These are phyloP conservation scores for Mus spicilegus DNA, from an alignment of 2,113 vertebrate species.

Conservation along the genomic window DNA sequence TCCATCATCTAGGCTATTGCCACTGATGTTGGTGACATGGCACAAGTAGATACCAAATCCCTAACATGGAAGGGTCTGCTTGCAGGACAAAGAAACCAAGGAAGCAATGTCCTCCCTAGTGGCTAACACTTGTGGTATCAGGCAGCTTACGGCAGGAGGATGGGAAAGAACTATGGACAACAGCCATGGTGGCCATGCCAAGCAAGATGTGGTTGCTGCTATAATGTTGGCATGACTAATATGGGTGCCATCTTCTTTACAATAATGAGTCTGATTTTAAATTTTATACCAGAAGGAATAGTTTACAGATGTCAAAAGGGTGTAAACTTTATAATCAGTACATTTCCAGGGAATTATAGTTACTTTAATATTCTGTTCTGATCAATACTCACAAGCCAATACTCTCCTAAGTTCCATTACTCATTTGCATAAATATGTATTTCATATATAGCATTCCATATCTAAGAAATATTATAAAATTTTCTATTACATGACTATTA, in stretches of 20 bases:
- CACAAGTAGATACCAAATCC: background rate
- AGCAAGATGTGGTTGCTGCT: background rate
- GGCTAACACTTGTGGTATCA: background rate
- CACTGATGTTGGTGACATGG: background rate
- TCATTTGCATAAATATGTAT: background rate
- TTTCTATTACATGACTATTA: background rate
- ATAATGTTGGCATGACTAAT: background rate
- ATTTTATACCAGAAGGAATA: background rate
- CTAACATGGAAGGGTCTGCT: background rate
- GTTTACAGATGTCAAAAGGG: conserved; percentile 1
- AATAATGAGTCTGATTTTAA: conserved; percentile 29
- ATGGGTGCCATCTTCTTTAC: background rate
- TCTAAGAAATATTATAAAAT: conserved; percentile 6
- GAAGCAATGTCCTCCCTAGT: background rate
- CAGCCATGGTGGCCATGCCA: background rate
- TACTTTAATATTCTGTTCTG: background rate
- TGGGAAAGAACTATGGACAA: no score
- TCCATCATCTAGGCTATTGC: background rate
- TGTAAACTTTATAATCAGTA: conserved; percentile 9
- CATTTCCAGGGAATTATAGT: background rate
- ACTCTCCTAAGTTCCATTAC: background rate
- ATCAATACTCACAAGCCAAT: background rate
- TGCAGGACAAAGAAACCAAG: background rate
- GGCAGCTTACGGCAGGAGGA: background rate
- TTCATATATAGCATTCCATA: background rate